phyloP scores from a whole-genome alignment of 2,113 vertebrate species.

The Misgurnus anguillicaudatus region DNA sequence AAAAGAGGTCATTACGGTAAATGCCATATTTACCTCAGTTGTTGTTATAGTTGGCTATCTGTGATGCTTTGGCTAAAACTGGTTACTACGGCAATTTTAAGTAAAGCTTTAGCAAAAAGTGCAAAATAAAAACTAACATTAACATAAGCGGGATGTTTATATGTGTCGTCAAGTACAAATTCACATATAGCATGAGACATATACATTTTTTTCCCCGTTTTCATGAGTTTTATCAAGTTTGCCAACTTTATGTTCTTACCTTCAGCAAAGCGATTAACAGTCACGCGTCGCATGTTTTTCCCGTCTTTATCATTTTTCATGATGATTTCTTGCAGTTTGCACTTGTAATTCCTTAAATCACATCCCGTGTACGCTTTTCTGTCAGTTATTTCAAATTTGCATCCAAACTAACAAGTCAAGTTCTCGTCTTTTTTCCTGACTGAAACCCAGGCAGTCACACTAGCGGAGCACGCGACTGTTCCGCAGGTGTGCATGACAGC shows the following conservation, averaged over 20 bases:
- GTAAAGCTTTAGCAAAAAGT: too few relatives aligned
- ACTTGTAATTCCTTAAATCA: background rate
- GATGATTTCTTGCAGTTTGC: constrained; percentile 13
- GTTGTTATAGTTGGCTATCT: too few relatives aligned
- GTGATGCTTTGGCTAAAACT: too few relatives aligned
- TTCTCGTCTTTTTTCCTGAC: constrained; percentile 7
- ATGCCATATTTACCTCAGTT: too few relatives aligned
- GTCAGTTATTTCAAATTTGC: background rate
- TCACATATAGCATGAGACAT: background rate
- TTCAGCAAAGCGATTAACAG: constrained; percentile 56
- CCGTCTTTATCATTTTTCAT: constrained; percentile 61
- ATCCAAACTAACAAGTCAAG: background rate
- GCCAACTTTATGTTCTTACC: constrained; percentile 56
- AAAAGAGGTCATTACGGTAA: too few relatives aligned
- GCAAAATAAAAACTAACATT: too few relatives aligned
- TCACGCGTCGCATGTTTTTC: constrained; percentile 55
- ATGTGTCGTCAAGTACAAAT: background rate
- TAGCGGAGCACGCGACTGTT: constrained; percentile 39
- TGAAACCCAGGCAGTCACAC: background rate
- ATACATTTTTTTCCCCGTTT: too few relatives aligned
- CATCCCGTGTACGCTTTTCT: background rate
- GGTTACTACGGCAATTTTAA: too few relatives aligned
- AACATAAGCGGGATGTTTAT: too few relatives aligned
- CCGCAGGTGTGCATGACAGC: constrained; percentile 65
- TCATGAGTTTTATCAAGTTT: too few relatives aligned